Evolutionary conservation across 2,113 vertebrate genomes (phyloP), one percentile per base, ranked within the genome.

Genomic region (Periophthalmodon schlosseri): DNA sequence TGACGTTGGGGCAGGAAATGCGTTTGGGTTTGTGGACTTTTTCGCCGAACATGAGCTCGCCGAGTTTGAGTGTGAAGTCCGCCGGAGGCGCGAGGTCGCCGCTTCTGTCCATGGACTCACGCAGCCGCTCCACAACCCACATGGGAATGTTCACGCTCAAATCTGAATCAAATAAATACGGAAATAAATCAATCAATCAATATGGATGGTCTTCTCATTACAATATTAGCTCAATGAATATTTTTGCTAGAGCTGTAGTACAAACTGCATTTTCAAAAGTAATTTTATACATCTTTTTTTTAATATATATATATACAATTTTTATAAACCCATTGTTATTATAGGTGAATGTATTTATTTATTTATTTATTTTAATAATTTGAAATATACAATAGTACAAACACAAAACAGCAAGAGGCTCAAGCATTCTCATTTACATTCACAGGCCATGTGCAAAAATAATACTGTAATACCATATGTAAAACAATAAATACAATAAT

Each of bases 91-190:
- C 61, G 6, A 91, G 87, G 66, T 92, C 77, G 76, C 78, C 91
- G 12, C 89, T 90, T 87, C 88, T 92, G 75, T 94, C 93, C 73
- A 91, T 91, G 64, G 93, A 93, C 84, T 87, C 76, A 3, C 93
- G 84, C 68, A 95, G 89, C 84, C 90, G 94, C 65, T 93, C 92
- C 78, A 93, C 85, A 79, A 94, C 85, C 92, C 92, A 94, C 93
- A 94, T 94, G 80, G 82, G 76, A 84, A 66, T 61, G 74, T 61
- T 65, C 58, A 73, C 66, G 39, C 21, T 50, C 12, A 20, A 74
- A 87, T 74, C 47, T 72, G 81, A 88, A 70, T 36, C 70, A 84
- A 87, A 75, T 46, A 0, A 4, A 70, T 69, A 73, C 28, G 3
- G 28, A 28, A 33, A 14, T 6, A 77, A 10, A 36, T 36, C 6